These are phyloP conservation scores for Nasonia oneida DNA, from an alignment of 2,888 invertebrate species.

Conservation along the genomic window DNA sequence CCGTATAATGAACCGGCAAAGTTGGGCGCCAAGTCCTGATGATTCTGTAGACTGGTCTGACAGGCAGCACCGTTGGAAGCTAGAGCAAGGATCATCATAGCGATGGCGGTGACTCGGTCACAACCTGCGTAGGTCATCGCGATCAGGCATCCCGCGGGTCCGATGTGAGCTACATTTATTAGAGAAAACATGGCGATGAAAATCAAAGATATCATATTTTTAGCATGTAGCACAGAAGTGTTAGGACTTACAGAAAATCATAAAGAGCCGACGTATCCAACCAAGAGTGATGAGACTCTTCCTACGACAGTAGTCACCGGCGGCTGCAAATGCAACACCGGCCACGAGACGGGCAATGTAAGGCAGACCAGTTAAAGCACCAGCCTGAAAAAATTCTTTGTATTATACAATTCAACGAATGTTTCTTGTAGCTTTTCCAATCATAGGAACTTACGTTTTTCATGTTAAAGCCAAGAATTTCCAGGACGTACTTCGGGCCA, in stretches of 20 bases:
- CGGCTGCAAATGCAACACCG: slow-evolving; percentile 86
- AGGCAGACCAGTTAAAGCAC: slow-evolving; percentile 86
- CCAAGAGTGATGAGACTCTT: slow-evolving; percentile 79
- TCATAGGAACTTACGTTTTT: slow-evolving; percentile 75
- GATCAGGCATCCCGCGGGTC: slow-evolving; percentile 81
- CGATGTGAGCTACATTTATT: slow-evolving; percentile 72
- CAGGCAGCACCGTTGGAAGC: slow-evolving; percentile 76
- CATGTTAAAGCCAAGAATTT: slow-evolving; percentile 86
- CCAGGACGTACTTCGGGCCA: slow-evolving; percentile 89
- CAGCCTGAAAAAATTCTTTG: slow-evolving; percentile 81
- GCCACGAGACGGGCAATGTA: slow-evolving; percentile 86
- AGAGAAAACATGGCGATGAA: not conserved
- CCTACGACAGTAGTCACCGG: slow-evolving; percentile 84
- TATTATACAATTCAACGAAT: not conserved
- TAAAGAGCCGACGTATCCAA: slow-evolving; percentile 74
- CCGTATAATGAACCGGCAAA: slow-evolving; percentile 78
- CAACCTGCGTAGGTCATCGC: slow-evolving; percentile 75
- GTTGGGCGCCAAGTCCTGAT: slow-evolving; percentile 78
- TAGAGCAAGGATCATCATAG: slow-evolving; percentile 73
- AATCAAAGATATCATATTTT: not conserved
- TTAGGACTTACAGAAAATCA: slow-evolving; percentile 74
- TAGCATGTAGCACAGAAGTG: not conserved
- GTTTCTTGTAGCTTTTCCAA: not conserved
- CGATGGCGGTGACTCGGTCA: slow-evolving; percentile 69
- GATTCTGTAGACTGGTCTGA: slow-evolving; percentile 77